Evolutionary conservation across 2,797 vertebrate genomes (phyloP).

Genomic region (Vespertilio murinus): DNA sequence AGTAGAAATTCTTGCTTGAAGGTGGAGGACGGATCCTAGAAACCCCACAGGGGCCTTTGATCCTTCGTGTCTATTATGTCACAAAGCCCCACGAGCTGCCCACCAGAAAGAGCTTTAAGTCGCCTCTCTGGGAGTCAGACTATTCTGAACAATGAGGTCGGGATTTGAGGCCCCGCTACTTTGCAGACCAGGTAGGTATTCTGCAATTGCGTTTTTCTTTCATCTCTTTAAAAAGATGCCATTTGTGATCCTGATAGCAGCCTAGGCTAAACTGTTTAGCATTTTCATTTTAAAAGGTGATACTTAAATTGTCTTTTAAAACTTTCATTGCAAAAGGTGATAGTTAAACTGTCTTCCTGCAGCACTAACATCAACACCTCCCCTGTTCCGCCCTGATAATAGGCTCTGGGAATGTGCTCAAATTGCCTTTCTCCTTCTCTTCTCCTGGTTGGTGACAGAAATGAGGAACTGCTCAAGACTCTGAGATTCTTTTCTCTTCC

Average conservation of each 20-base stretch:
- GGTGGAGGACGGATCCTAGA: not conserved
- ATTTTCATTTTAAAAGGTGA: constrained; percentile 70
- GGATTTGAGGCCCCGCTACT: not conserved
- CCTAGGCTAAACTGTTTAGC: constrained; percentile 71
- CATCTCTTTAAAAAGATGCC: constrained; percentile 58
- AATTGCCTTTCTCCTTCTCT: not conserved
- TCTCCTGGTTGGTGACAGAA: not conserved
- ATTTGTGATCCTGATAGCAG: constrained; percentile 53
- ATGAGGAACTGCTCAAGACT: not conserved
- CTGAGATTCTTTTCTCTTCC: constrained; percentile 4
- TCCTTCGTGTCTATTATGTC: not conserved
- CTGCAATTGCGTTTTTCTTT: constrained; percentile 46
- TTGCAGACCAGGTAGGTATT: not conserved
- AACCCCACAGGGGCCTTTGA: not conserved
- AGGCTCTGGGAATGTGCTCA: not conserved
- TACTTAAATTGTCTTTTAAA: constrained; percentile 75
- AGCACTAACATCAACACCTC: constrained; percentile 70
- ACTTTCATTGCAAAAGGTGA: constrained; percentile 62
- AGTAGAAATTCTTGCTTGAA: not conserved
- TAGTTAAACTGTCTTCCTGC: constrained; percentile 75
- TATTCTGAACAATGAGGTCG: not conserved
- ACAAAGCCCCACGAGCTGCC: not conserved
- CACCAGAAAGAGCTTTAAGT: not conserved
- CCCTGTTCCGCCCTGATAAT: constrained; percentile 51
- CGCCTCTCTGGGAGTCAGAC: not conserved